Evolutionary conservation across 2,113 vertebrate species (phyloP).

Genomic region (Oncorhynchus keta): DNA sequence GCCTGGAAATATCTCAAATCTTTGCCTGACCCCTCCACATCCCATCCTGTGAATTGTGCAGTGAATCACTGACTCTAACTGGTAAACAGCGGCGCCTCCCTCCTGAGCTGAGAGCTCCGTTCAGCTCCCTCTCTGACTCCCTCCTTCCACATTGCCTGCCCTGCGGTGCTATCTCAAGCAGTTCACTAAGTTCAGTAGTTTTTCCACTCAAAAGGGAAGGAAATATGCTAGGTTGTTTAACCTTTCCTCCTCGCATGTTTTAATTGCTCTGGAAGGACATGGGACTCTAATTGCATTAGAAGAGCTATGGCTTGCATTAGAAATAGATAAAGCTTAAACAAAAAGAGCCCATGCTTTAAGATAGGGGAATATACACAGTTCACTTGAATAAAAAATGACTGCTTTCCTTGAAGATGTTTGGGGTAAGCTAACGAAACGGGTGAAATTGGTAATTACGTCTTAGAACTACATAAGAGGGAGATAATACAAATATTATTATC

Average conservation of each 20-base stretch:
- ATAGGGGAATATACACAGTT: neutral
- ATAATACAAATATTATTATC: no score
- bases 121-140: neutral
- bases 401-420: neutral
- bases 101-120: neutral
- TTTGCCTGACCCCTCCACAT: constrained; percentile 5
- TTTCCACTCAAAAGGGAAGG: neutral
- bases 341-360: neutral
- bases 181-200: neutral
- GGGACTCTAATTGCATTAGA: neutral
- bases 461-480: neutral
- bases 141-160: neutral
- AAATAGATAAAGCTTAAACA: neutral
- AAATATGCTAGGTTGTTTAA: neutral
- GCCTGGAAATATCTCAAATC: constrained; percentile 6
- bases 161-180: neutral
- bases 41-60: constrained; percentile 2
- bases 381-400: neutral
- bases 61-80: neutral
- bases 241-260: neutral
- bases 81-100: neutral
- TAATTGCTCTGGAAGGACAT: neutral
- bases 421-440: neutral
- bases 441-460: neutral
- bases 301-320: neutral